Percentiles rank a stretch among this genome's conserved stretches.
Conservation (phyloP, 2,797 vertebrate species). For the Acrossocheilus wenchowensis region DNA sequence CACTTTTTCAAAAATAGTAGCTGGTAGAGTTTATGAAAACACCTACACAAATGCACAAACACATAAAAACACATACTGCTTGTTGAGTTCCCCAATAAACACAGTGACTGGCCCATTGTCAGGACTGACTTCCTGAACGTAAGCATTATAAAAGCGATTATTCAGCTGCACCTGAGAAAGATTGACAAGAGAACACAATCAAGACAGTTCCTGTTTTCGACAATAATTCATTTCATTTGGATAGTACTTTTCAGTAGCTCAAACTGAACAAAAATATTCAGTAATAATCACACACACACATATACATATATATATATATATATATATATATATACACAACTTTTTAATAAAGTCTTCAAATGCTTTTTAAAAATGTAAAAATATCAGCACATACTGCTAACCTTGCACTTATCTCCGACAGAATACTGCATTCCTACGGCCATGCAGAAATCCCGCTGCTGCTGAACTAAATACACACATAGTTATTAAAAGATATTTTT, state of each 20-base stretch:
- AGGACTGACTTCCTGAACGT: constrained; percentile 83
- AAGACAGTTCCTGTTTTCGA: neutral
- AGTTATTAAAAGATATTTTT: neutral
- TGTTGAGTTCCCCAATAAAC: constrained; percentile 84
- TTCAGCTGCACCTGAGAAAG: constrained; percentile 82
- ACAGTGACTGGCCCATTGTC: constrained; percentile 83
- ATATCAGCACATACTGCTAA: constrained; percentile 22
- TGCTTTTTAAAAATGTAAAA: constrained; percentile 28
- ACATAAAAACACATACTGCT: constrained; percentile 76
- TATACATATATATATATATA: no score
- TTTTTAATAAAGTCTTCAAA: neutral
- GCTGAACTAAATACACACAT: constrained; percentile 81
- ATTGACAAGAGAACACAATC: neutral
- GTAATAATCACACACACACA: no score
- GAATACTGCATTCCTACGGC: constrained; percentile 94
- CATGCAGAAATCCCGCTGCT: constrained; percentile 91
- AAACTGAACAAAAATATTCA: constrained; percentile 1
- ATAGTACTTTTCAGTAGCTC: neutral
- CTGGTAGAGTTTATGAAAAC: neutral
- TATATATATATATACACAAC: neutral
- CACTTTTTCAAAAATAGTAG: neutral
- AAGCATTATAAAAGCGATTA: constrained; percentile 82
- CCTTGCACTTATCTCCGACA: constrained; percentile 90
- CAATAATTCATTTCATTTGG: neutral
- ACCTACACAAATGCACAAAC: neutral